Evolutionary conservation across 2,113 vertebrate genomes (phyloP).

Genomic region (Dipodomys stephensi): DNA sequence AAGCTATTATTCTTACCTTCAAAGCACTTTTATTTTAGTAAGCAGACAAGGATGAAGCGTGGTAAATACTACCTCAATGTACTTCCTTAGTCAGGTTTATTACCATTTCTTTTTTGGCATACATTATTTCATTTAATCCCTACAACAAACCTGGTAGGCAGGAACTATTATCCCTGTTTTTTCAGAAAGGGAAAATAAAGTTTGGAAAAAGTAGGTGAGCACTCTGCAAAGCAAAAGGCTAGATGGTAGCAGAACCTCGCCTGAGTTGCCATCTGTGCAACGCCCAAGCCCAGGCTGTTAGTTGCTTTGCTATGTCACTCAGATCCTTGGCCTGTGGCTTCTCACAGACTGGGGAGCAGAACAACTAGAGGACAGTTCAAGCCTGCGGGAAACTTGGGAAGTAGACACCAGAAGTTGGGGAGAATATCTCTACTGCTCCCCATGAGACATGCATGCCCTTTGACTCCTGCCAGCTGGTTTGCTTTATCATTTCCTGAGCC

Average conservation of each 20-base stretch:
- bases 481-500: conserved; percentile 2
- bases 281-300: neutral
- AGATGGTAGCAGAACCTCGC: neutral
- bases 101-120: neutral
- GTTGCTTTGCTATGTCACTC: neutral
- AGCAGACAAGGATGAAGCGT: neutral
- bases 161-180: neutral
- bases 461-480: neutral
- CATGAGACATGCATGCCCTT: neutral
- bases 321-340: neutral
- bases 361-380: neutral
- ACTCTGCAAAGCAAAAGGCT: neutral
- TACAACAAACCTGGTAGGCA: neutral
- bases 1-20: neutral
- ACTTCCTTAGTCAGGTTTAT: neutral
- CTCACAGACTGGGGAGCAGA: neutral
- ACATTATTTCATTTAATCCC: neutral
- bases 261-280: neutral
- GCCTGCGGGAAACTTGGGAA: neutral
- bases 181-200: neutral
- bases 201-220: neutral
- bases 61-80: neutral
- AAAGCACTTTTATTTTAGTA: neutral
- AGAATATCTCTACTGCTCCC: neutral
- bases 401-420: neutral